phyloP scores from a whole-genome alignment of 2,888 invertebrate species.

The Eurois occulta region DNA sequence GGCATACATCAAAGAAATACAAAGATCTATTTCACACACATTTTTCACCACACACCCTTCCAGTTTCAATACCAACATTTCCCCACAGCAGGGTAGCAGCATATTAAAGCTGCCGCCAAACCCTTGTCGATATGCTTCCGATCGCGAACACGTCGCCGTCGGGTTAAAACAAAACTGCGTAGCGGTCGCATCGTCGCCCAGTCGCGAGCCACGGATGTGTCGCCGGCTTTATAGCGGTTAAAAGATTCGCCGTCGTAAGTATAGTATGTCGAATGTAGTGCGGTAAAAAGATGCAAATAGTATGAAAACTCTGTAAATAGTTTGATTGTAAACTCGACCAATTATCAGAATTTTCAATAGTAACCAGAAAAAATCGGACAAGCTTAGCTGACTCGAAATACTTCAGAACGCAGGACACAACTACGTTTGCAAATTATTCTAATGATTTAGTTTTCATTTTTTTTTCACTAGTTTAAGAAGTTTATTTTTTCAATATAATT shows the following conservation, averaged over 20 bases:
- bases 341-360: no score
- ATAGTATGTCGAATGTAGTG: neutral
- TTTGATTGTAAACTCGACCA: neutral
- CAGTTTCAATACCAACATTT: neutral
- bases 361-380: no score
- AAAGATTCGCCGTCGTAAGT: neutral
- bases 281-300: neutral
- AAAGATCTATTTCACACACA: neutral
- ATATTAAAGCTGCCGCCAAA: slow-evolving; percentile 66
- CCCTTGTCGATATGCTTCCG: slow-evolving; percentile 67
- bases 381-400: no score
- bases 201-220: slow-evolving; percentile 16
- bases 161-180: slow-evolving; percentile 60
- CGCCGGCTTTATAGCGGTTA: slow-evolving; percentile 32
- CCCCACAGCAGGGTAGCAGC: slow-evolving; percentile 64
- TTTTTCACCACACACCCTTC: neutral
- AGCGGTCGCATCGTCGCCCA: slow-evolving; percentile 40
- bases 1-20: neutral
- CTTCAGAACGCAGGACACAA: no score
- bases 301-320: neutral
- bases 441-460: no score
- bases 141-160: slow-evolving; percentile 65
- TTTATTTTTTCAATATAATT: no score
- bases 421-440: no score
- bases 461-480: no score